A percentile compares a stretch with the other conserved stretches of the same genome.
Evolutionary conservation across 2,113 vertebrate genomes (phyloP).

Genomic region (Corydoras sp.): DNA sequence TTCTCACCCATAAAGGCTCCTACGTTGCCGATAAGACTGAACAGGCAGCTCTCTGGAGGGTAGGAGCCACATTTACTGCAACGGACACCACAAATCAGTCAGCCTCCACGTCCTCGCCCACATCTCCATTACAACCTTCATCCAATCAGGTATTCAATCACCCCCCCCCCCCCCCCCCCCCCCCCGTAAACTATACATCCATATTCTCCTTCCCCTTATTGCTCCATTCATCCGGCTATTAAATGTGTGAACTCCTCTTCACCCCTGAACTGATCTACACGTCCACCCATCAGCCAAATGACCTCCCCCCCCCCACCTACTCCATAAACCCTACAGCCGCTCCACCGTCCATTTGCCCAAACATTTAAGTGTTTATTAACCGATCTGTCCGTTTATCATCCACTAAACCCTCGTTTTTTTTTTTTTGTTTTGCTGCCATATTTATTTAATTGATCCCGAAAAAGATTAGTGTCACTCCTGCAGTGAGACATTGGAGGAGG

Average conservation of each 20-base stretch:
- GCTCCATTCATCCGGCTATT: not conserved
- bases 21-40: conserved; percentile 86
- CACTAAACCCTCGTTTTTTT: not conserved
- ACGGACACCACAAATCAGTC: conserved; percentile 12
- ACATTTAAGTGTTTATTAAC: no score
- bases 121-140: not conserved
- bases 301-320: no score
- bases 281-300: no score
- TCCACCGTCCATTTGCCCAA: not conserved
- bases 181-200: no score
- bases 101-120: not conserved
- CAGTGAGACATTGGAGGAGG: no score
- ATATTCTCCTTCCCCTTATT: not conserved
- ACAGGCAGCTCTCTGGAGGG: conserved; percentile 89
- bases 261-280: no score
- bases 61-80: conserved; percentile 85
- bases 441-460: no score
- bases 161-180: no score
- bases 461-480: no score
- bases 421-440: not conserved
- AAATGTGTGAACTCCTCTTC: not conserved
- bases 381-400: not conserved
- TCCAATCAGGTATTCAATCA: no score
- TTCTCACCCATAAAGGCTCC: conserved; percentile 89
- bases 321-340: no score